A percentile compares a stretch with the other conserved stretches of the same genome.
Conservation (phyloP, 92 coral and sea anemone species). For the Zoanthus gigantus region DNA sequence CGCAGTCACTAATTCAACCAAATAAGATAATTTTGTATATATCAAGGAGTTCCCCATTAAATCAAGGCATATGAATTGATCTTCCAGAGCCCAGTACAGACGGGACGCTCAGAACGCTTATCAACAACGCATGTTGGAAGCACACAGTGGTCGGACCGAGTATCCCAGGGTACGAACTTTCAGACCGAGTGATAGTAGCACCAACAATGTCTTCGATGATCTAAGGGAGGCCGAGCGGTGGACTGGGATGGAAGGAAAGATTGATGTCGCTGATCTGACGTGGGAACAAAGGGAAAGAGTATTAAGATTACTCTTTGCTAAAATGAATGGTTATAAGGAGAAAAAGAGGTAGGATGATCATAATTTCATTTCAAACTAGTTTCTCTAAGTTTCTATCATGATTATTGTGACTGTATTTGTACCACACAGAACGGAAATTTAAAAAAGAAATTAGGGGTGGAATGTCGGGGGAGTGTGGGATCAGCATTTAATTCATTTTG, state of each 20-base stretch:
- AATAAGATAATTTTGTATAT: too few species aligned
- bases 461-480: too few species aligned
- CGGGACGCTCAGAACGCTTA: slow-evolving; percentile 94
- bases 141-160: slow-evolving; percentile 86
- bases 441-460: too few species aligned
- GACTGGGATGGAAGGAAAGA: slow-evolving; percentile 95
- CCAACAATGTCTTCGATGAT: slow-evolving; percentile 96
- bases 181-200: slow-evolving; percentile 88
- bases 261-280: slow-evolving; percentile 91
- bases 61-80: not conserved
- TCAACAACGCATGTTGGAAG: slow-evolving; percentile 96
- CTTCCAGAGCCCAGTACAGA: slow-evolving; percentile 87
- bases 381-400: too few species aligned
- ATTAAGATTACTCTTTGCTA: slow-evolving; percentile 90
- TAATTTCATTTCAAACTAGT: not conserved
- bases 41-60: too few species aligned
- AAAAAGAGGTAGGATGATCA: slow-evolving; percentile 71
- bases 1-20: too few species aligned
- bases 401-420: too few species aligned
- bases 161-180: slow-evolving; percentile 96
- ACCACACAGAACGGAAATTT: too few species aligned
- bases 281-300: slow-evolving; percentile 99
- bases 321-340: slow-evolving; percentile 92
- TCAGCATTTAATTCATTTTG: too few species aligned
- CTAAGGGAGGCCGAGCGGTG: slow-evolving; percentile 96